These are phyloP conservation scores for Panorpa germanica DNA, from an alignment of 2,888 invertebrate genomes.

Conservation along the genomic window DNA sequence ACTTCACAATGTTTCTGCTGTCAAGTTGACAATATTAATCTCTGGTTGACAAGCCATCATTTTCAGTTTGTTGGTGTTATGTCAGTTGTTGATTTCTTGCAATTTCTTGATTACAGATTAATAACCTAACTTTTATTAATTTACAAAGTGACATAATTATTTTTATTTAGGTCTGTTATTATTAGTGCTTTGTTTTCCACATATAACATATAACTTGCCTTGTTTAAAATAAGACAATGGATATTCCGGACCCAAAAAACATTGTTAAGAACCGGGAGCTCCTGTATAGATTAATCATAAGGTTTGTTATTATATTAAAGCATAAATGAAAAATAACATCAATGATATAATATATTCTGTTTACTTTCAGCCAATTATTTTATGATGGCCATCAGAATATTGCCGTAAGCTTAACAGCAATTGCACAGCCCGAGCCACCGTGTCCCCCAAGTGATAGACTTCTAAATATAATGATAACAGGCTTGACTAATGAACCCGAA, in stretches of 20 bases:
- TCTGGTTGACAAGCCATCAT: too few relatives aligned
- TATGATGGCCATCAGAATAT: constrained; percentile 95
- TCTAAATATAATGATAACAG: constrained; percentile 67
- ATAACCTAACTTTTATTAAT: too few relatives aligned
- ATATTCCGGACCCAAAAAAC: constrained; percentile 44
- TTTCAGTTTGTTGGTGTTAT: too few relatives aligned
- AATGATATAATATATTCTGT: constrained; percentile 9
- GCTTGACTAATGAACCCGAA: constrained; percentile 69
- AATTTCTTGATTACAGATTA: constrained; percentile 2
- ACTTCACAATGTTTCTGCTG: too few relatives aligned
- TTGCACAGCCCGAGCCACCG: constrained; percentile 79
- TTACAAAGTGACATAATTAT: too few relatives aligned
- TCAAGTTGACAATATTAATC: too few relatives aligned
- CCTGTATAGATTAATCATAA: constrained; percentile 80
- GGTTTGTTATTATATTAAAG: constrained; percentile 31
- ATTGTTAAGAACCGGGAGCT: constrained; percentile 76
- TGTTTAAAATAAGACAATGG: constrained; percentile 27
- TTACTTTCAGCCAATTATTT: constrained; percentile 67
- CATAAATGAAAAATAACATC: constrained; percentile 9
- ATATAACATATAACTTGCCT: not conserved
- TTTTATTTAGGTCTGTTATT: too few relatives aligned
- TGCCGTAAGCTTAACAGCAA: constrained; percentile 64
- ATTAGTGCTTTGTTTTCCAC: not conserved
- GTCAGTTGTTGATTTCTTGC: too few relatives aligned
- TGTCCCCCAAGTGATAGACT: constrained; percentile 93